These are phyloP conservation scores for Macrochelys suwanniensis DNA, from an alignment of 2,797 vertebrate genomes.

Conservation along the genomic window DNA sequence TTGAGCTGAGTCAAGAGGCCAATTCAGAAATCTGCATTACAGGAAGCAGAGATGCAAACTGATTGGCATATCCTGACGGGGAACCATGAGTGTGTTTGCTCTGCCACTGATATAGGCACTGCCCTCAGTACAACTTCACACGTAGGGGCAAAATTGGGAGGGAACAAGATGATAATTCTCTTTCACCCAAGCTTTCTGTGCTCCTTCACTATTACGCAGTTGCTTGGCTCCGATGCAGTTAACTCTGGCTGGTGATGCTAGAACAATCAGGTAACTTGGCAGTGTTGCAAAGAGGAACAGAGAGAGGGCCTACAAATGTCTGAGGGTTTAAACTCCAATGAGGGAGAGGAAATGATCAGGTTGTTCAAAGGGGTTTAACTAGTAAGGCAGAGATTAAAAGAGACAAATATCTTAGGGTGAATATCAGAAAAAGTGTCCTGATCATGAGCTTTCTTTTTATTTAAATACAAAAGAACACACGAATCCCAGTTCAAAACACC, in stretches of 20 bases:
- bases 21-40: neutral
- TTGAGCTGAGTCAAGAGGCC: slow-evolving; percentile 12
- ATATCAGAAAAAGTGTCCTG: neutral
- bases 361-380: slow-evolving; percentile 39
- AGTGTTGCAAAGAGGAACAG: neutral
- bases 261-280: slow-evolving; percentile 23
- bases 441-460: slow-evolving; percentile 21
- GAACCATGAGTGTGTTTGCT: neutral
- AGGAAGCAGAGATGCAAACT: neutral
- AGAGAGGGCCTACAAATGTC: neutral
- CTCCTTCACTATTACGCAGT: slow-evolving; percentile 36
- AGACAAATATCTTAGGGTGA: slow-evolving; percentile 28
- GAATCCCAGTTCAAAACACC: slow-evolving; percentile 1
- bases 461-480: slow-evolving; percentile 9
- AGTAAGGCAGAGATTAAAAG: slow-evolving; percentile 25
- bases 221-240: slow-evolving; percentile 20
- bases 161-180: neutral
- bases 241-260: slow-evolving; percentile 28
- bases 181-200: neutral
- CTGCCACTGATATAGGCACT: neutral
- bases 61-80: neutral
- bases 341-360: neutral
- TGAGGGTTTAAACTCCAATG: neutral
- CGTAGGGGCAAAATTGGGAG: neutral
- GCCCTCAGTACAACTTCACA: slow-evolving; percentile 27